Base-by-base conservation (phyloP, 2,888 invertebrate species). In the Pardosa pseudoannulata region DNA sequence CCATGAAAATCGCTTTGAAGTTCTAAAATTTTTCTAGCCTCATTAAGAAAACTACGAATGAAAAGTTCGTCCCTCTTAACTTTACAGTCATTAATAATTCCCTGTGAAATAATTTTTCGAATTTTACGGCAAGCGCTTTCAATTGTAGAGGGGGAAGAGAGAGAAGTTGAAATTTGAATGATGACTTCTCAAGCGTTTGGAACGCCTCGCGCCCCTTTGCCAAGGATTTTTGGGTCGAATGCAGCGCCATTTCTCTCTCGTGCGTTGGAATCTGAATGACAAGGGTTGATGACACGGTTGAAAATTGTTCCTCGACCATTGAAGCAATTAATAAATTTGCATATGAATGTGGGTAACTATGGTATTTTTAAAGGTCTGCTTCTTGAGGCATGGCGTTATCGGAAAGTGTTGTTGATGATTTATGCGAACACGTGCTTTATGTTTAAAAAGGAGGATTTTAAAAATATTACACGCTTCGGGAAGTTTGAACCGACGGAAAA, bases 51-150 rank as follows among this genome's bases (percentile, higher is more conserved):
- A 56, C 5, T 23, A 2, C 23, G 23, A 23, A 16, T 19, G 56
- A 23, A 56, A 56, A 56, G 56, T 56, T 23, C 19, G 3, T 23
- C 11, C 56, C 23, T 23, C 56, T 19, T 23, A 56, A 56, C 56
- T 56, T 23, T 56, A 23, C 19, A 19, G 23, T 56, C 56, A 56
- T 56, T 23, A 56, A 56, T 56, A 56, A 56, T 56, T 56, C 56
- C 5, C 56, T 11, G 5, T 2, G 16, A 56, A 46, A 46, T 46
- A 46, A 46, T 46, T 46, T 46, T 46, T 36, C 16, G 46, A 36
- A 3, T 56, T 16, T 23, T 6, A 23, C 1, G 23, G 56, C 56
- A 56, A 16, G 41, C 7, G 23, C 19, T 56, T 19, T 56, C 23
- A n/a, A n/a, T 36, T 5, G 36, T 36, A 36, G 36, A 36, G 9